phyloP scores from a whole-genome alignment of 2,113 vertebrate species.

The Falcunculus frontatus region DNA sequence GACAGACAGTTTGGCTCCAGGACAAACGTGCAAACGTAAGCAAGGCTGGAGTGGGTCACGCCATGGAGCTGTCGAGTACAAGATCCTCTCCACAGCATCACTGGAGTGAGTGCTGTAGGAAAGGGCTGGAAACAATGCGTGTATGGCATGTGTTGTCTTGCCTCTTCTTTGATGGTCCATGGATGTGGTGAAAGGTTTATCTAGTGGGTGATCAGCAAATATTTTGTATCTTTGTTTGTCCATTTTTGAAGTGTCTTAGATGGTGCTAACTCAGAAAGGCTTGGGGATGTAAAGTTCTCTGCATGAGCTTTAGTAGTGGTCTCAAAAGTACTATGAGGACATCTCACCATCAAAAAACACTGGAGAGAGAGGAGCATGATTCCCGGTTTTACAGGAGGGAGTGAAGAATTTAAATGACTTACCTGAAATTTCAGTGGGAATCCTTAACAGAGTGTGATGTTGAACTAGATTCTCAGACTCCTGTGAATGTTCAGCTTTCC shows the following conservation, averaged over 20 bases:
- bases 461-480: neutral
- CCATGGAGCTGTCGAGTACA: neutral
- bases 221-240: neutral
- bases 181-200: conserved; percentile 41
- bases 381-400: neutral
- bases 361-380: neutral
- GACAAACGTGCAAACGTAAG: neutral
- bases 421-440: neutral
- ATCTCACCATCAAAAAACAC: neutral
- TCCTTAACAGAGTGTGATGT: neutral
- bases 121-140: conserved; percentile 1
- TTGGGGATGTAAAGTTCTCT: neutral
- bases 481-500: neutral
- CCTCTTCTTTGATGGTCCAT: neutral
- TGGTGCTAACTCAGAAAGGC: neutral
- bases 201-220: conserved; percentile 1
- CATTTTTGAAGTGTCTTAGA: conserved; percentile 37
- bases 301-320: neutral
- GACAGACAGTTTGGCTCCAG: conserved; percentile 13
- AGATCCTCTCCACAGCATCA: neutral
- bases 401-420: neutral
- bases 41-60: neutral
- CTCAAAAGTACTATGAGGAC: neutral
- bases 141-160: neutral
- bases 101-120: neutral